Evolutionary conservation across 2,113 vertebrate genomes (phyloP).

Genomic region (Tupaia tana): DNA sequence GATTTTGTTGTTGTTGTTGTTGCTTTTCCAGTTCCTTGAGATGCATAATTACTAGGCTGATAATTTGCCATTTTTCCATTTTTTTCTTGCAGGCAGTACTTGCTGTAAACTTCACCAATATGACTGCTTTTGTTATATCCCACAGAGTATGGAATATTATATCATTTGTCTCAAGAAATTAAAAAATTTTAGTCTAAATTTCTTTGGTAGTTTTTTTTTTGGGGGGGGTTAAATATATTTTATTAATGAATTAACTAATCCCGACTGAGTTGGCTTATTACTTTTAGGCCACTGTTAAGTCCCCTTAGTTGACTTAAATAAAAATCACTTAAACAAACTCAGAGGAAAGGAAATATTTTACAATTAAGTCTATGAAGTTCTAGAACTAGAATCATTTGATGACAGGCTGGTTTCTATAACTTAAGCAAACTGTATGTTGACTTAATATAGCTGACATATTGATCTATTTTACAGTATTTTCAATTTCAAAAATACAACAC

Average conservation of each 20-base stretch:
- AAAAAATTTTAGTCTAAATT: too few relatives aligned
- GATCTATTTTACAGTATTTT: conserved; percentile 93
- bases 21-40: too few relatives aligned
- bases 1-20: too few relatives aligned
- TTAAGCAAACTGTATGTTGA: conserved; percentile 81
- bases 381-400: conserved; percentile 84
- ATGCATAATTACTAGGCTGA: too few relatives aligned
- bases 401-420: conserved; percentile 81
- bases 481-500: conserved; percentile 96
- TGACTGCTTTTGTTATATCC: too few relatives aligned
- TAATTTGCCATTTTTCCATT: too few relatives aligned
- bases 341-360: conserved; percentile 84
- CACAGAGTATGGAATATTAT: too few relatives aligned
- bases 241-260: conserved; percentile 87
- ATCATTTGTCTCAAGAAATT: too few relatives aligned
- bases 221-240: conserved; percentile 86
- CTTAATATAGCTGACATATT: conserved; percentile 92
- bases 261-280: conserved; percentile 80
- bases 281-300: conserved; percentile 85
- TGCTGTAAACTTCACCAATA: too few relatives aligned
- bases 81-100: too few relatives aligned
- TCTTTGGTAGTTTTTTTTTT: too few relatives aligned
- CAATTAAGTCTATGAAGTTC: conserved; percentile 82
- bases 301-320: conserved; percentile 82
- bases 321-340: conserved; percentile 84